These are phyloP conservation scores for Synergus japonicus DNA, from an alignment of 2,888 invertebrate species.

Conservation along the genomic window DNA sequence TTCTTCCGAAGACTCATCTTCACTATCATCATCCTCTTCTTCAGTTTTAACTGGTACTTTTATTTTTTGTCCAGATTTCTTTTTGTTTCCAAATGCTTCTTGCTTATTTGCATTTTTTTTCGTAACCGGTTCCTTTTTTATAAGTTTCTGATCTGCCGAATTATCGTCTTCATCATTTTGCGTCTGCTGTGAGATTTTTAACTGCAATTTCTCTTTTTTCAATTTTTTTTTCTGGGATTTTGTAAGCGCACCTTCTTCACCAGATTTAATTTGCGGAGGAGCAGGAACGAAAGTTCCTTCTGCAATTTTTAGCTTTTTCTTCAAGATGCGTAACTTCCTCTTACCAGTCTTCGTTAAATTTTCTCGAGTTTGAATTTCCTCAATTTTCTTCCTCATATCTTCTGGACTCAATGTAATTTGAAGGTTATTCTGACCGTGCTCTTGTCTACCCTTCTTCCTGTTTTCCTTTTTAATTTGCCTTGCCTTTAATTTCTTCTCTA, in stretches of 20 bases:
- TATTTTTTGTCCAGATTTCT: not conserved
- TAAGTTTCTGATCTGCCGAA: not conserved
- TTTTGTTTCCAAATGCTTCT: conserved; percentile 6
- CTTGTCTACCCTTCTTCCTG: not conserved
- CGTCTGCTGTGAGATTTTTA: not conserved
- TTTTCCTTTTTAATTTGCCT: not conserved
- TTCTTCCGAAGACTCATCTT: conserved; percentile 37
- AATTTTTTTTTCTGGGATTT: conserved; percentile 20
- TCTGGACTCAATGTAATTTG: conserved; percentile 44
- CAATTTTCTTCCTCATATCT: conserved; percentile 57
- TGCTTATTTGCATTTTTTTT: conserved; percentile 20
- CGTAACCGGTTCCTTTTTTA: not conserved
- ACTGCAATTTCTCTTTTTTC: not conserved
- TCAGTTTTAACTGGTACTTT: not conserved
- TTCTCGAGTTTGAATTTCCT: conserved; percentile 57
- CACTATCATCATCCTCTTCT: not conserved
- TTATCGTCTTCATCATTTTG: not conserved
- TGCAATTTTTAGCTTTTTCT: conserved; percentile 57
- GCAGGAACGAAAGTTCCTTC: conserved; percentile 38
- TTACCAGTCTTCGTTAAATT: conserved; percentile 62
- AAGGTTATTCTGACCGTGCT: not conserved
- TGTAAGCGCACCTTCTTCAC: not conserved
- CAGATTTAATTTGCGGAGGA: not conserved
- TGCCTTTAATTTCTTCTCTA: not conserved
- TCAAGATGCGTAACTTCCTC: conserved; percentile 58